Conservation (phyloP, 2,113 vertebrate genomes). For the Calyptomena viridis region DNA sequence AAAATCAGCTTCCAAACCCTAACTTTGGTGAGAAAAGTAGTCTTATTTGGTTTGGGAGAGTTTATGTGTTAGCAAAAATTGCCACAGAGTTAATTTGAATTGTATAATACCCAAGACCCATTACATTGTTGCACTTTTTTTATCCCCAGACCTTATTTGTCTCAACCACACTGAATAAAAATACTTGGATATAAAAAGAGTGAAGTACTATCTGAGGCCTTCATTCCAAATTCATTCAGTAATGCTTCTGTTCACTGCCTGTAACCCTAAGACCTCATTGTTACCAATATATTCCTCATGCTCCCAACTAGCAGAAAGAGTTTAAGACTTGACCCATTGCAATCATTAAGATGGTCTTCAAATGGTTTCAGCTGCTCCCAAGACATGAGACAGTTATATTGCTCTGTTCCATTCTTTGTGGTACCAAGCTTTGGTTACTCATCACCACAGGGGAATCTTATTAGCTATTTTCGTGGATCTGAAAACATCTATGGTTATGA, state of each 20-base stretch:
- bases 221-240: neutral
- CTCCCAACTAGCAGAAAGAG: neutral
- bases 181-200: neutral
- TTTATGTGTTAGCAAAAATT: neutral
- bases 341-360: neutral
- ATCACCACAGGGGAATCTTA: neutral
- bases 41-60: neutral
- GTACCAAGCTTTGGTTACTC: neutral
- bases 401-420: neutral
- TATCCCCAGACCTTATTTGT: neutral
- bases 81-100: neutral
- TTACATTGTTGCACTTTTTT: neutral
- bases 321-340: neutral
- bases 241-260: neutral
- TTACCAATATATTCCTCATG: neutral
- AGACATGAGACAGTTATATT: neutral
- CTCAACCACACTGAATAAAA: slow-evolving; percentile 3
- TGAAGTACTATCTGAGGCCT: neutral
- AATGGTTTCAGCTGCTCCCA: neutral
- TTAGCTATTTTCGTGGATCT: neutral
- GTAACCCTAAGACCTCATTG: neutral
- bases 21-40: neutral
- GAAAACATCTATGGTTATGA: neutral
- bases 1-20: neutral
- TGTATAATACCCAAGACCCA: neutral